These are phyloP conservation scores for Hypomecis atomaria DNA, from an alignment of 2,888 invertebrate genomes.

Conservation along the genomic window DNA sequence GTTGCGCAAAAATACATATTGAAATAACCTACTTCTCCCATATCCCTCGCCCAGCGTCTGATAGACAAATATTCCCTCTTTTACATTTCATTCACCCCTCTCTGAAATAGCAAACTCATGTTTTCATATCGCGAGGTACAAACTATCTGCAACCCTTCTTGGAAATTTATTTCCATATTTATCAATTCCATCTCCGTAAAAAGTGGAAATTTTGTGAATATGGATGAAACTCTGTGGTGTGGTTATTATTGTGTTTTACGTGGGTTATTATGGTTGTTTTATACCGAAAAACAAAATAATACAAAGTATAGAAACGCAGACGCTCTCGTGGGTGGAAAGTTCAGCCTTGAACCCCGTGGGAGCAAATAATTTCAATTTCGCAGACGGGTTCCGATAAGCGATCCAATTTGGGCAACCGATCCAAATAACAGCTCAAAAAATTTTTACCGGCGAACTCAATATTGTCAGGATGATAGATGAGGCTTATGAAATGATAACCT, in stretches of 20 bases:
- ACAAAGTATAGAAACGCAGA: slow-evolving; percentile 12
- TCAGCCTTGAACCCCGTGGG: slow-evolving; percentile 53
- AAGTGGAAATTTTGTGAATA: no score
- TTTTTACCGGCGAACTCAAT: not conserved
- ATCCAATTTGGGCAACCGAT: slow-evolving; percentile 43
- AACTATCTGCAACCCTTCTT: not conserved
- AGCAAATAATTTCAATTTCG: slow-evolving; percentile 49
- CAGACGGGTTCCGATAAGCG: slow-evolving; percentile 35
- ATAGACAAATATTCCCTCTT: slow-evolving; percentile 9
- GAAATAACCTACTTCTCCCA: slow-evolving; percentile 15
- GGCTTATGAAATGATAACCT: no score
- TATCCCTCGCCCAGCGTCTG: not conserved
- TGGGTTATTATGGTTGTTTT: not conserved
- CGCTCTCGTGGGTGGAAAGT: slow-evolving; percentile 28
- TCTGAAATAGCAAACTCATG: slow-evolving; percentile 19
- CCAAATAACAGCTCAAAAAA: not conserved
- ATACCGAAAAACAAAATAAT: not conserved
- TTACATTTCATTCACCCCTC: slow-evolving; percentile 22
- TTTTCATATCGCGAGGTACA: slow-evolving; percentile 1
- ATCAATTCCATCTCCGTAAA: no score
- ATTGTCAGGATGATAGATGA: not conserved
- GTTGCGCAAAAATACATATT: not conserved
- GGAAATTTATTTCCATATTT: not conserved
- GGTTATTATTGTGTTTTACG: no score
- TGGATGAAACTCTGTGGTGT: no score